These are phyloP conservation scores for Hesperia comma DNA, from an alignment of 2,888 invertebrate genomes.

Conservation along the genomic window DNA sequence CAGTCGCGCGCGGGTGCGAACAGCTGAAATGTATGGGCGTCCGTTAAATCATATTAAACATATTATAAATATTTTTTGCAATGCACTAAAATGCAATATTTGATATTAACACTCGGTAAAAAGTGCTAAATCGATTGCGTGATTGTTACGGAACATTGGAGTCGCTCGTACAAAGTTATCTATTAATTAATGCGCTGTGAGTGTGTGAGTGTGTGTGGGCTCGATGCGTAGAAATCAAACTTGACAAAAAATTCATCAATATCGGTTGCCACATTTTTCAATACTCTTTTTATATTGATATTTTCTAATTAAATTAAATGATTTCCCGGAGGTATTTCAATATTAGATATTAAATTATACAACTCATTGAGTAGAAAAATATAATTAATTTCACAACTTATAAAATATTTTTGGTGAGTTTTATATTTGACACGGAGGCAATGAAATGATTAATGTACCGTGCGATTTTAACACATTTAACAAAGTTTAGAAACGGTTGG, in stretches of 20 bases:
- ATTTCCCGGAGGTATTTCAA: too few relatives aligned
- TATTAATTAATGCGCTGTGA: conserved; percentile 22
- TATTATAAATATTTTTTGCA: conserved; percentile 15
- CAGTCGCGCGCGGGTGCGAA: conserved; percentile 4
- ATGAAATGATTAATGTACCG: too few relatives aligned
- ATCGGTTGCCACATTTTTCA: conserved; percentile 10
- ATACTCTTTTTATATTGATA: conserved; percentile 11
- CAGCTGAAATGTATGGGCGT: not conserved
- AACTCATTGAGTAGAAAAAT: too few relatives aligned
- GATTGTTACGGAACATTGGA: conserved; percentile 34
- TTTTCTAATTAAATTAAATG: not conserved
- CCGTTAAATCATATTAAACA: conserved; percentile 15
- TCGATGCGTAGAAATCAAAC: conserved; percentile 33
- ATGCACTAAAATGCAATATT: conserved; percentile 19
- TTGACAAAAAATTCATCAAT: conserved; percentile 28
- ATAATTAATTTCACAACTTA: too few relatives aligned
- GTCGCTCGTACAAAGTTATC: conserved; percentile 25
- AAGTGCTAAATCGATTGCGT: conserved; percentile 35
- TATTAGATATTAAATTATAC: too few relatives aligned
- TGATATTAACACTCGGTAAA: conserved; percentile 33
- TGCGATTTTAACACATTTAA: too few relatives aligned
- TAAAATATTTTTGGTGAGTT: too few relatives aligned
- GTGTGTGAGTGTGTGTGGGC: not conserved
- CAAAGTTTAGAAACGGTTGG: too few relatives aligned
- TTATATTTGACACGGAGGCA: too few relatives aligned